A percentile compares a stretch with the other conserved stretches of the same genome.
These are phyloP conservation scores for Balaeniceps rex DNA, from an alignment of 2,113 vertebrate genomes.

Conservation along the genomic window DNA sequence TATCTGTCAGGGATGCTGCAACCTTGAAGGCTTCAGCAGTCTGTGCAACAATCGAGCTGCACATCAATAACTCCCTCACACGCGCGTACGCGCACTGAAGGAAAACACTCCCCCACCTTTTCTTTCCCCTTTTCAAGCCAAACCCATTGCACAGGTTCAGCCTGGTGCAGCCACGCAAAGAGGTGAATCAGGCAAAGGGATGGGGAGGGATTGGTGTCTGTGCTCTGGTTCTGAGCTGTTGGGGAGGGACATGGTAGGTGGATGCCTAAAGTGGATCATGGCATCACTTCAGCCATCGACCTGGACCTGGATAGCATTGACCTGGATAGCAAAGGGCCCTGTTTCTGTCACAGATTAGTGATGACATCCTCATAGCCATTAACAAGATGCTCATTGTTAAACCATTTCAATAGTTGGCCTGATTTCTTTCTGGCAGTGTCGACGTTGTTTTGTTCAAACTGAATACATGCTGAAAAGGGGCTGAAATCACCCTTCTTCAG, in stretches of 20 bases:
- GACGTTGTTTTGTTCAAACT: neutral
- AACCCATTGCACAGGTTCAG: neutral
- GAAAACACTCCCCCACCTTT: neutral
- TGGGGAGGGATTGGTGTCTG: neutral
- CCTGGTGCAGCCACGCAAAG: accelerated
- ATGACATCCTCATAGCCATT: neutral
- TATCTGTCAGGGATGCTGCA: neutral
- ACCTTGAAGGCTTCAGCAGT: neutral
- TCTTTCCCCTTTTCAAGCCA: neutral
- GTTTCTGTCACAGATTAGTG: neutral
- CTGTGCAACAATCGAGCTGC: neutral
- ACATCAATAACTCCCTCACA: neutral
- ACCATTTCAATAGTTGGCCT: neutral
- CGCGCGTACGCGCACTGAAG: accelerated
- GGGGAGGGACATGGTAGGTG: neutral
- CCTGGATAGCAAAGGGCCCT: neutral
- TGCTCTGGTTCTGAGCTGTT: neutral
- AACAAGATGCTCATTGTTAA: neutral
- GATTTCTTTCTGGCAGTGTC: neutral
- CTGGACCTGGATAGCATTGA: neutral
- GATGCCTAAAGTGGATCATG: neutral
- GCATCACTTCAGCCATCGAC: neutral
- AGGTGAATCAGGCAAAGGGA: neutral
- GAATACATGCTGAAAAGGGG: neutral
- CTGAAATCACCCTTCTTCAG: neutral